Conservation (phyloP, 1,140 invertebrate species). For the Sinella curviseta region DNA sequence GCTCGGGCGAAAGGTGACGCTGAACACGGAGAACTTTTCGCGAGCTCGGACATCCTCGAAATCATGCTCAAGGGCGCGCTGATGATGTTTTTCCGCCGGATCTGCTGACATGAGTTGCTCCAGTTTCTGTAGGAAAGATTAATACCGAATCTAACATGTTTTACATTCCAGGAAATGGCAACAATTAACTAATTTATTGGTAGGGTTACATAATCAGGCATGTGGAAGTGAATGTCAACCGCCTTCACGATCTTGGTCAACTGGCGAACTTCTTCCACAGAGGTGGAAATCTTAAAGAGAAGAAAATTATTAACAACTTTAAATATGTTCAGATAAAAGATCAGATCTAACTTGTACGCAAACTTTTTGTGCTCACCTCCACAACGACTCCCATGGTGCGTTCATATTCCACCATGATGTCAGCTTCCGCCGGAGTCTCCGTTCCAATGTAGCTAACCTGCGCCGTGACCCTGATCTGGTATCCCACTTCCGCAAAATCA, state of each 20-base stretch:
- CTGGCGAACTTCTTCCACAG: slow-evolving; percentile 16
- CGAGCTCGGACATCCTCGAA: not conserved
- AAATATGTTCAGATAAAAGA: no score
- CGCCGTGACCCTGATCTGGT: slow-evolving; percentile 33
- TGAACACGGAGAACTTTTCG: slow-evolving; percentile 30
- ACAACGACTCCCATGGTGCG: slow-evolving; percentile 33
- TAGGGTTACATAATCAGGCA: slow-evolving; percentile 30
- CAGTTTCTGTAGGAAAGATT: no score
- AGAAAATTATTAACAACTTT: no score
- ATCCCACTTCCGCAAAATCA: slow-evolving; percentile 42
- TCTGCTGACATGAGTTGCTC: not conserved
- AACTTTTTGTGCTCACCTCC: no score
- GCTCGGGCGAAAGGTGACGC: slow-evolving; percentile 40
- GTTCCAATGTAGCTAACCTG: slow-evolving; percentile 35
- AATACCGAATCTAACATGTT: not conserved
- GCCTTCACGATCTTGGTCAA: slow-evolving; percentile 39
- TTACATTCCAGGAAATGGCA: no score
- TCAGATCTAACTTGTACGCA: no score
- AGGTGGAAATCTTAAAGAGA: no score
- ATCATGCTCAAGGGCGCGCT: not conserved
- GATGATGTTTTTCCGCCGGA: not conserved
- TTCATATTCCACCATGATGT: slow-evolving; percentile 39
- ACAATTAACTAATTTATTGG: no score
- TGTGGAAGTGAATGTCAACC: slow-evolving; percentile 35
- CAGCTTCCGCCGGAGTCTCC: slow-evolving; percentile 38